Evolutionary conservation across 2,888 invertebrate species (phyloP).

Genomic region (Patella depressa): DNA sequence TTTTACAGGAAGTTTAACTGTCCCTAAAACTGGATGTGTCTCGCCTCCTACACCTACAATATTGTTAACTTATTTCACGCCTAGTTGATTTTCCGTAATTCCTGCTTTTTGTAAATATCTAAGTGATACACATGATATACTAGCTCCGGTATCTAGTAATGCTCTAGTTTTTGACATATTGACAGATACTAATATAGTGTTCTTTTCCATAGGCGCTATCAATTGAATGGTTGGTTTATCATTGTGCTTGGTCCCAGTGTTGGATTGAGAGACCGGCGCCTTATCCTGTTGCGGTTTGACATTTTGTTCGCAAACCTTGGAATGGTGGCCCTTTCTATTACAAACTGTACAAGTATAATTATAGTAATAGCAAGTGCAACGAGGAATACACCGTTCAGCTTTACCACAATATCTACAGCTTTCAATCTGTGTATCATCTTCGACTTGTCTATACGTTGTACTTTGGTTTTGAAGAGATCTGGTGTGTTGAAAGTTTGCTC

Average conservation of each 20-base stretch:
- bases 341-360: background rate
- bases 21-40: conserved; percentile 17
- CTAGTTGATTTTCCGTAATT: background rate
- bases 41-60: conserved; percentile 23
- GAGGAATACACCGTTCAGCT: background rate
- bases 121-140: background rate
- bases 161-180: background rate
- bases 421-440: background rate
- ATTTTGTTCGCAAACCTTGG: background rate
- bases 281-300: background rate
- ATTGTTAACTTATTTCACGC: background rate
- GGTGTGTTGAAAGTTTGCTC: too few relatives aligned
- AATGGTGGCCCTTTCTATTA: background rate
- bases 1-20: conserved; percentile 5
- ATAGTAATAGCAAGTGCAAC: background rate
- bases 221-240: background rate
- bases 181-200: background rate
- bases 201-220: background rate
- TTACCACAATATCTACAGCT: background rate
- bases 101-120: background rate
- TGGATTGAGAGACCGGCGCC: background rate
- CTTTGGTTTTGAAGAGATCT: too few relatives aligned
- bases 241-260: background rate
- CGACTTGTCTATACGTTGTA: too few relatives aligned
- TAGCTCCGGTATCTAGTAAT: background rate